A percentile compares a stretch with the other conserved stretches of the same genome.
Conservation (phyloP, 2,113 vertebrate genomes). For the Seriola aureovittata region DNA sequence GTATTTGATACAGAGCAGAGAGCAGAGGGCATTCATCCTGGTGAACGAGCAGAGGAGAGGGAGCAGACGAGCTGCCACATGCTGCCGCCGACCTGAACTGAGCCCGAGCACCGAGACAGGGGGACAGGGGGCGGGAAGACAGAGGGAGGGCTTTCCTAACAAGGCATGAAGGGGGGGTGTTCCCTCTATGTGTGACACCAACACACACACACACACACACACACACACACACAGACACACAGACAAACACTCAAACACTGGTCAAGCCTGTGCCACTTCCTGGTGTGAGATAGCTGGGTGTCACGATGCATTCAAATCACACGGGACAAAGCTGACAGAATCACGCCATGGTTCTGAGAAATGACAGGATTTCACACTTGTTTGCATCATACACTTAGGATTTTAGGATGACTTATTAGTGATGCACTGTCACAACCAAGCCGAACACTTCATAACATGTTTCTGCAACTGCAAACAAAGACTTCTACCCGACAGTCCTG, state of each 20-base stretch:
- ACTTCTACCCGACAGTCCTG: too few relatives aligned
- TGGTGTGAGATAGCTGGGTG: not conserved
- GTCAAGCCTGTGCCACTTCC: not conserved
- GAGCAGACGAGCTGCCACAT: slow-evolving; percentile 42
- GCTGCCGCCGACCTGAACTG: slow-evolving; percentile 44
- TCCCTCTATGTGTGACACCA: slow-evolving; percentile 20
- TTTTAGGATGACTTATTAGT: not conserved
- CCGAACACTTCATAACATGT: not conserved
- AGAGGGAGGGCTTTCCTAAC: slow-evolving; percentile 41
- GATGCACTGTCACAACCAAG: not conserved
- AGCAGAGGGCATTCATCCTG: slow-evolving; percentile 67
- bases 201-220: slow-evolving; percentile 33
- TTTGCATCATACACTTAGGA: too few relatives aligned
- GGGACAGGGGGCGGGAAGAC: slow-evolving; percentile 10
- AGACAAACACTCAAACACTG: not conserved
- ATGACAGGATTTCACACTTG: too few relatives aligned
- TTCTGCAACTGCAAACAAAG: too few relatives aligned
- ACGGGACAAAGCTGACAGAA: not conserved
- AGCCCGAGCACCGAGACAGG: not conserved
- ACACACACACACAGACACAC: slow-evolving; percentile 35
- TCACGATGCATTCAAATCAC: not conserved
- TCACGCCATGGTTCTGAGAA: too few relatives aligned
- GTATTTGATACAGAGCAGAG: slow-evolving; percentile 72
- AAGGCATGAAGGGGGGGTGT: slow-evolving; percentile 40
- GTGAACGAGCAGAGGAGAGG: slow-evolving; percentile 30